phyloP scores from a whole-genome alignment of 1,140 invertebrate species.

The Pentalonia nigronervosa region DNA sequence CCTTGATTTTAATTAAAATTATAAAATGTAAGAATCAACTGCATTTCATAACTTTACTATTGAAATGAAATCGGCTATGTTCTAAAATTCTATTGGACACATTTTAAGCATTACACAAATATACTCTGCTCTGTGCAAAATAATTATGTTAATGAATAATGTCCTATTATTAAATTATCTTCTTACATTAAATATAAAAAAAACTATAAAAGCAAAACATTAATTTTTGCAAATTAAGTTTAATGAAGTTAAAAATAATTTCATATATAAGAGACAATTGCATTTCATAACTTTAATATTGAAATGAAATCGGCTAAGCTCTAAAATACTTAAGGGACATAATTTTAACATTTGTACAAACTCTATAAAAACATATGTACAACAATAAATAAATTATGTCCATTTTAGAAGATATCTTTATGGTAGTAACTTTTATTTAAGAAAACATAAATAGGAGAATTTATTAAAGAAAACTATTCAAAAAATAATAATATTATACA shows the following conservation, averaged over 20 bases:
- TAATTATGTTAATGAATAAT: neutral
- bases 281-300: slow-evolving; percentile 53
- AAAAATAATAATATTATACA: neutral
- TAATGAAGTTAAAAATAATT: neutral
- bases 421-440: neutral
- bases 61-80: slow-evolving; percentile 48
- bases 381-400: slow-evolving; percentile 26
- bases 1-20: neutral
- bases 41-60: slow-evolving; percentile 51
- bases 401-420: neutral
- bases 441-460: neutral
- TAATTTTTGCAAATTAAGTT: neutral
- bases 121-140: neutral
- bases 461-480: neutral
- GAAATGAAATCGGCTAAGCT: slow-evolving; percentile 44
- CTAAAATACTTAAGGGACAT: slow-evolving; percentile 40
- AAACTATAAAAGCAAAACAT: neutral
- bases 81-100: slow-evolving; percentile 47
- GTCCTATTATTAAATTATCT: neutral
- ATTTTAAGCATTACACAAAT: slow-evolving; percentile 37
- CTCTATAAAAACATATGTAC: slow-evolving; percentile 46
- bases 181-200: neutral
- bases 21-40: slow-evolving; percentile 43
- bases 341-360: slow-evolving; percentile 7
- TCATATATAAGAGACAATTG: slow-evolving; percentile 30